Base-by-base conservation (phyloP, 2,113 vertebrate genomes). In the Sebastes fasciatus region DNA sequence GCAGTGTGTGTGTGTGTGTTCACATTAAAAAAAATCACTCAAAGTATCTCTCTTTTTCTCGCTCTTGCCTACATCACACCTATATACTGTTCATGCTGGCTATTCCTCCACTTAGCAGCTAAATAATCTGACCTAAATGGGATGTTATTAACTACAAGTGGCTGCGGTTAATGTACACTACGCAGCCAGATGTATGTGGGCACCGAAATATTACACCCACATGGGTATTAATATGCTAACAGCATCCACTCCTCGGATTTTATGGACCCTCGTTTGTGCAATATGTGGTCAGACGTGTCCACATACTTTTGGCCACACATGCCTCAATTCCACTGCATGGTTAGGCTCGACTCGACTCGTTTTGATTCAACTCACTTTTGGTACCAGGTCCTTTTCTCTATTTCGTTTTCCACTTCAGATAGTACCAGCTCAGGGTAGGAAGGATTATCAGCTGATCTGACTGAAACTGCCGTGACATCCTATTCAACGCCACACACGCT, bases 101-200 rank as follows among this genome's bases (percentile, higher is more conserved):
- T 66, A 0, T 64, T 58, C 67, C 26, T 77, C 43, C 51, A 19
- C 40, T 23, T 8, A 34, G 60, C n/a, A 42, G 45, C 52, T 66
- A 4, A 60, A 26, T 14, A 42, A 57, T 51, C 6, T 8, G 54
- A 78, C 11, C 45, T 54, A 4, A 73, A 61, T 19, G 11, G 1
- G 26, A 66, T 14, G 19, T 43, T 58, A 57, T 76, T 55, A 64
- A 40, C 14, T n/a, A 9, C 13, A 46, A 73, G 82, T 60, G 68
- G 45, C 14, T 67, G 43, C 1, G 49, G 66, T 57, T 34, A 54
- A 83, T 55, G 51, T n/a, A 55, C 7, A 55, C 45, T 23, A 17
- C 17, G 21, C 19, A 16, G 40, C 9, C 17, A 55, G 14, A 68
- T 42, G 55, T 65, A 45, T 66, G 21, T 72, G 42, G 72, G 73